These are phyloP conservation scores for Apodemia mormo DNA, from an alignment of 2,888 invertebrate species.

Conservation along the genomic window DNA sequence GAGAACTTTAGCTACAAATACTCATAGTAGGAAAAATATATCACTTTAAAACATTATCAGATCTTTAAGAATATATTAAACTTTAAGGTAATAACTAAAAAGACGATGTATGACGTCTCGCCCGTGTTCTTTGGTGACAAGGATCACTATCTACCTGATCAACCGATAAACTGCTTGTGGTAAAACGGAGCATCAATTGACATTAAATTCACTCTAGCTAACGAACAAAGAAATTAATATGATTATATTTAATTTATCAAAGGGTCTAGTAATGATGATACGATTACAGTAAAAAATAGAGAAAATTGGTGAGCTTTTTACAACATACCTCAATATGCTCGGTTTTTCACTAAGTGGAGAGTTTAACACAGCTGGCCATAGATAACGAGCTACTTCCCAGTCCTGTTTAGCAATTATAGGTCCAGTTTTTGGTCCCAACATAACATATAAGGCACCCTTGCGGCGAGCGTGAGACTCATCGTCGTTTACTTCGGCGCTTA, in stretches of 20 bases:
- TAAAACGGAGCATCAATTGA: no score
- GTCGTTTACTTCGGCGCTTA: constrained; percentile 71
- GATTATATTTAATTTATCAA: neutral
- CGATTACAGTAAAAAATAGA: neutral
- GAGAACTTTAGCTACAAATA: no score
- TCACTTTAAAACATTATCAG: no score
- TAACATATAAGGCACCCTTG: constrained; percentile 88
- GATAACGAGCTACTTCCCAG: constrained; percentile 85
- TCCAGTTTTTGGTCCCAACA: constrained; percentile 85
- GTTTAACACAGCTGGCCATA: constrained; percentile 91
- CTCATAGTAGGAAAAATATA: no score
- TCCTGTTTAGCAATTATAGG: constrained; percentile 87
- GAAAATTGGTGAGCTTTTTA: neutral
- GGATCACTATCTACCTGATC: no score
- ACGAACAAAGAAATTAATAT: neutral
- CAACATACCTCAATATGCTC: constrained; percentile 83
- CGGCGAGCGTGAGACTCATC: constrained; percentile 75
- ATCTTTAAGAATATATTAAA: no score
- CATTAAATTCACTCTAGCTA: no score
- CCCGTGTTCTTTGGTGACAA: no score
- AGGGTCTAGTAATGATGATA: neutral
- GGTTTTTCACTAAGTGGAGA: constrained; percentile 93
- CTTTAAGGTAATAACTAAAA: no score
- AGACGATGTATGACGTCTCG: no score
- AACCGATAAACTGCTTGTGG: no score